Evolutionary conservation across 2,797 vertebrate genomes (phyloP).

Genomic region (Molossus alvarezi): DNA sequence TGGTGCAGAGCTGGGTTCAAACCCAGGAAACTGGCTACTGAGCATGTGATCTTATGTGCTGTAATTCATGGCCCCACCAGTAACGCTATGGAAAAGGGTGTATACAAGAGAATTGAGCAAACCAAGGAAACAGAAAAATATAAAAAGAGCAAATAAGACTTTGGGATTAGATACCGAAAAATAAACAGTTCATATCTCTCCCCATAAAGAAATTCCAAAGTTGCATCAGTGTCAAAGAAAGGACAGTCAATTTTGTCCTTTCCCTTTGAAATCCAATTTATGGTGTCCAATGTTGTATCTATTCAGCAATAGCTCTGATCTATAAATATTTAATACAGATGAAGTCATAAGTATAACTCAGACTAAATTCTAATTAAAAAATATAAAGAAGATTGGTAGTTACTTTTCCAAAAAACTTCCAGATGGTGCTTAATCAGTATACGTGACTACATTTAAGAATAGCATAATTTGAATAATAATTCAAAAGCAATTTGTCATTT

Average conservation of each 20-base stretch:
- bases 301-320: constrained; percentile 79
- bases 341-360: constrained; percentile 80
- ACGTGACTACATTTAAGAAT: constrained; percentile 83
- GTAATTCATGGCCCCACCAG: not conserved
- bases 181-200: constrained; percentile 44
- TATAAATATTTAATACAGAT: constrained; percentile 89
- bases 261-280: constrained; percentile 71
- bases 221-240: constrained; percentile 58
- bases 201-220: constrained; percentile 29
- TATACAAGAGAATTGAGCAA: constrained; percentile 23
- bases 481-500: constrained; percentile 48
- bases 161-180: constrained; percentile 47
- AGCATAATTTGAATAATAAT: constrained; percentile 76
- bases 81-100: not conserved
- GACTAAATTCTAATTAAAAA: constrained; percentile 87
- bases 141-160: not conserved
- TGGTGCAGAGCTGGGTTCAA: not conserved
- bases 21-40: not conserved
- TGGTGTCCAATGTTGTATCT: constrained; percentile 68
- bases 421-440: constrained; percentile 80
- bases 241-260: constrained; percentile 55
- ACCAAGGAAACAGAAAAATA: constrained; percentile 36
- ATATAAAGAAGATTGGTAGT: constrained; percentile 83
- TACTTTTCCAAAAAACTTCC: constrained; percentile 78
- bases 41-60: not conserved